Base-by-base conservation (phyloP, 1,140 invertebrate species). In the Drosophila orosa region DNA sequence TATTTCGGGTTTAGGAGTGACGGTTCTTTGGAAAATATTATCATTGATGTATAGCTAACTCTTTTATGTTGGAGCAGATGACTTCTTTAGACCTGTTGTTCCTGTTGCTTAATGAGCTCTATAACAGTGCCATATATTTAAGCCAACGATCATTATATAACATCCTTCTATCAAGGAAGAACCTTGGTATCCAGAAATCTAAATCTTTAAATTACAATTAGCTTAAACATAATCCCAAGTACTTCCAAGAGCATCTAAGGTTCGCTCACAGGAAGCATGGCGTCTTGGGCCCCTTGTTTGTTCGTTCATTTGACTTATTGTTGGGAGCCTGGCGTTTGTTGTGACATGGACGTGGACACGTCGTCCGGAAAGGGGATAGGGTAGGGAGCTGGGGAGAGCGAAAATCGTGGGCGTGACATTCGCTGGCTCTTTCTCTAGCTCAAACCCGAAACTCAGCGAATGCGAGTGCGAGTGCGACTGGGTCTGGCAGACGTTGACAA, bases 241-340 rank as follows among this genome's bases (percentile, higher is more conserved):
- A 27, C 15, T 17, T 0, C 7, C 3, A 7, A 87, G 82, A 31
- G 78, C 50, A 87, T 78, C 57, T 31, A 17, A 10, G 22, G 15
- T 68, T 75, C 83, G 68, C 3, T 42, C 10, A 45, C 8, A 1
- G 13, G 13, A 13, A 3, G 13, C 19, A 5, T 13, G 0, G 22
- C 31, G 9, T 48, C 8, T n/a, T 35, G 33, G 19, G 33, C 44
- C n/a, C 27, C 63, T 76, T 80, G 76, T 85, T 80, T 89, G 80
- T 80, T 89, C 87, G 72, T 72, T 90, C 83, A 76, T 78, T 86
- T 89, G 84, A 89, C 68, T 89, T 89, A 89, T 89, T 89, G 84
- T 78, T 81, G 71, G 54, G 63, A 75, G 73, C 75, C 72, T 69
- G 78, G 56, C 75, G 71, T 68, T 87, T 77, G 78, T 56, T 82